These are phyloP conservation scores for Acrobeloides nanus DNA, from an alignment of 2,888 invertebrate species.

Conservation along the genomic window DNA sequence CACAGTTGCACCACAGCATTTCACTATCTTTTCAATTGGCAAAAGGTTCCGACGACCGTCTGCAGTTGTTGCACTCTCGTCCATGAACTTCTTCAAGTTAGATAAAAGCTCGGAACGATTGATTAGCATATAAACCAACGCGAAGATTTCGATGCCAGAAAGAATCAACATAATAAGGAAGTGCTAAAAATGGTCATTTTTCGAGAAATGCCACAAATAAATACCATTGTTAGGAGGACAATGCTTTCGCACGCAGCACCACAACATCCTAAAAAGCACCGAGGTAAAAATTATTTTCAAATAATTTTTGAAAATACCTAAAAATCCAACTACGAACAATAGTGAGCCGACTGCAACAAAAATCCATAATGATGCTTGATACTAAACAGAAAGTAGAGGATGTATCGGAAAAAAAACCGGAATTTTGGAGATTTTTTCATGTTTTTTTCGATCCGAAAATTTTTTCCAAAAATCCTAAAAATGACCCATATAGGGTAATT, in stretches of 20 bases:
- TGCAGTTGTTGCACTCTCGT: conserved; percentile 25
- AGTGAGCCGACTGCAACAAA: conserved; percentile 48
- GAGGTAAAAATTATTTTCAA: neutral
- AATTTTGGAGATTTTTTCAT: no score
- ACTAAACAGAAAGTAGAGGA: no score
- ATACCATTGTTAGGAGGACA: conserved; percentile 41
- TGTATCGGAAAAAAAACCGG: no score
- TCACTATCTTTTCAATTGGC: conserved; percentile 42
- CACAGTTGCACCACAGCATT: conserved; percentile 49
- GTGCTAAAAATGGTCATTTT: conserved; percentile 30
- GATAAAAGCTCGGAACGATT: conserved; percentile 37
- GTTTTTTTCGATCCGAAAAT: no score
- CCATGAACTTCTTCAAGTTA: conserved; percentile 34
- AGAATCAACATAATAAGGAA: conserved; percentile 43
- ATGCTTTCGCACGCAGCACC: conserved; percentile 47
- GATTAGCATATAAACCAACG: conserved; percentile 36
- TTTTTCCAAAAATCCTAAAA: no score
- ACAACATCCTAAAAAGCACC: conserved; percentile 34
- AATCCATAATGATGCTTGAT: conserved; percentile 50
- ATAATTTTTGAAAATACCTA: conserved; percentile 17
- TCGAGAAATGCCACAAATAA: conserved; percentile 11
- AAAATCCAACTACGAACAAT: conserved; percentile 47
- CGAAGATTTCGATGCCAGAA: conserved; percentile 36
- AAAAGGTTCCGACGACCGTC: conserved; percentile 34
- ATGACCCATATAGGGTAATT: no score